Conservation (phyloP, 2,888 invertebrate genomes). For the Ochropacha duplaris region DNA sequence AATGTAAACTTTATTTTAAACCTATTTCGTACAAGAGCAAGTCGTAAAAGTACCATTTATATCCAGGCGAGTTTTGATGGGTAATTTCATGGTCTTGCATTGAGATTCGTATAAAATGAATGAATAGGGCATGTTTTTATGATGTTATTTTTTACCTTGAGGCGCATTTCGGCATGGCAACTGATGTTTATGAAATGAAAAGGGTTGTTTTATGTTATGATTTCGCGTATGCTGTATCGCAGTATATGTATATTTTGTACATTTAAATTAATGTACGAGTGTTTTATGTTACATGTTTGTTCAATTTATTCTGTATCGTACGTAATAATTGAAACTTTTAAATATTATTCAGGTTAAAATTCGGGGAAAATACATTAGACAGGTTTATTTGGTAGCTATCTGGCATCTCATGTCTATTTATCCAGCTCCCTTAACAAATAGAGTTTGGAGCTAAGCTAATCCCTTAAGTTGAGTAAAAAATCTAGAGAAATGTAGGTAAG, state of each 20-base stretch:
- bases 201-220: background rate
- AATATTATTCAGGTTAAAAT: no score
- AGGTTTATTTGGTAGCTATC: background rate
- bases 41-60: background rate
- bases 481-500: background rate
- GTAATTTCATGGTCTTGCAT: background rate
- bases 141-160: background rate
- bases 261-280: background rate
- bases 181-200: background rate
- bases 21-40: background rate
- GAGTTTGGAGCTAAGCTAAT: no score
- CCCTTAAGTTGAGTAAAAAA: background rate
- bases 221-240: background rate
- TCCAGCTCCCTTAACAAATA: background rate
- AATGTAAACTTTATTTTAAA: background rate
- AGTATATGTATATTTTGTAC: background rate
- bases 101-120: background rate
- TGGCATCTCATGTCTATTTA: background rate
- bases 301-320: background rate
- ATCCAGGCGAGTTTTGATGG: background rate
- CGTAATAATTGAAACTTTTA: background rate
- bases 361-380: conserved; percentile 1
- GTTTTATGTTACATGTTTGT: background rate
- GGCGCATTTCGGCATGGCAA: background rate
- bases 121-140: background rate